A percentile compares a stretch with the other conserved stretches of the same genome.
phyloP scores from a whole-genome alignment of 1,140 invertebrate genomes.

The Euglossa dilemma region DNA sequence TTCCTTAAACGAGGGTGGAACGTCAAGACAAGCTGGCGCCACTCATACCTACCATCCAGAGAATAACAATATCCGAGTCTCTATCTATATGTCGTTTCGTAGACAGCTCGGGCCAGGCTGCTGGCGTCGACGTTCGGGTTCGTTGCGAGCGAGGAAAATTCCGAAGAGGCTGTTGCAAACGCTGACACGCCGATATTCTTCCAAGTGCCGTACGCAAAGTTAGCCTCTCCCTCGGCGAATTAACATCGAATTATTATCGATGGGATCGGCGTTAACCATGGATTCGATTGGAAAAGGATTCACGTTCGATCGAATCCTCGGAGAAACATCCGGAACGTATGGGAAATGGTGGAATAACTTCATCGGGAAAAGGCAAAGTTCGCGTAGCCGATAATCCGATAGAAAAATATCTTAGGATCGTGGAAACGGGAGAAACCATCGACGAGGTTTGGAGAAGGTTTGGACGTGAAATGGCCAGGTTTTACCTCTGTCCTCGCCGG shows the following conservation, averaged over 20 bases:
- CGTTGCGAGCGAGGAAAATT: not conserved
- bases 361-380: conserved; percentile 14
- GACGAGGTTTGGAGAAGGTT: not conserved
- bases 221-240: too few relatives aligned
- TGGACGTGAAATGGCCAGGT: not conserved
- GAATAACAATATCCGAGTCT: conserved; percentile 59
- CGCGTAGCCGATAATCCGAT: conserved; percentile 15
- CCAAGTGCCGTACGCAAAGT: too few relatives aligned
- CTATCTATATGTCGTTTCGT: conserved; percentile 57
- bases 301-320: not conserved
- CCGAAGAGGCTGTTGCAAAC: not conserved
- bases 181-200: conserved; percentile 5
- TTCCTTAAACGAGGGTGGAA: conserved; percentile 57
- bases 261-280: not conserved
- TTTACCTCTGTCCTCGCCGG: conserved; percentile 1
- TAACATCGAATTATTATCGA: not conserved
- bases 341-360: not conserved
- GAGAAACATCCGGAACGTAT: not conserved
- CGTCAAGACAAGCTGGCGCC: conserved; percentile 58
- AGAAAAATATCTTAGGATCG: conserved; percentile 9
- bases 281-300: not conserved
- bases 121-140: not conserved
- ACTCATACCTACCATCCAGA: conserved; percentile 54
- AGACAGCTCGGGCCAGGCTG: conserved; percentile 11
- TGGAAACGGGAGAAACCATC: not conserved